Evolutionary conservation across 2,888 invertebrate species (phyloP), one percentile per base, ranked within the genome.

Genomic region (Patella caerulea): DNA sequence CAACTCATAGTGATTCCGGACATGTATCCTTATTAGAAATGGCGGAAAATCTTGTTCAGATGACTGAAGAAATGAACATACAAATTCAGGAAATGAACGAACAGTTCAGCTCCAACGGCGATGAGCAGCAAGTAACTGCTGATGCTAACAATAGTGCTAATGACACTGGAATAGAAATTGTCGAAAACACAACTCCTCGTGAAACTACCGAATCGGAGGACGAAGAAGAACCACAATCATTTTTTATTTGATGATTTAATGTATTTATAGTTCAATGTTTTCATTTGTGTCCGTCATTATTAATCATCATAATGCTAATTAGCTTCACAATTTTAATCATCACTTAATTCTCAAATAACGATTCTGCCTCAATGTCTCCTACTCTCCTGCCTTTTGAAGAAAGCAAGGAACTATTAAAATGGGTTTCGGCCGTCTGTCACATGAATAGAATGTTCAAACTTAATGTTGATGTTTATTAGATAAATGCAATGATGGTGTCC

Each of bases 1-100:
- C 24, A 14, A 12, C 17, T n/a, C 34, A 19, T 12, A 72, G 65
- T 14, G 78, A 75, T 52, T 72, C 78, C 71, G 80, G 80, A 75
- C 80, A 81, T n/a, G 81, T 82, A 19, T 84, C 85, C 3, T 81
- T 86, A 69, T 74, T 86, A 74, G 84, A 87, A 81, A 86, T 87
- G 85, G 84, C 87, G 24, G 86, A 87, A 74, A 86, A 85, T 76
- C 72, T 87, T 70, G 73, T 87, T 65, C 84, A 87, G 76, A 84
- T 87, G 85, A 86, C 86, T 11, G 78, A 82, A 12, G 83, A 85
- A 73, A 84, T 85, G 82, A 84, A 85, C 76, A 78, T 75, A 34
- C 76, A 79, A 70, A 81, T 83, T 17, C 74, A 77, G 71, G 76
- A 72, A 45, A 71, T 75, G 14, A 73, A 81, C 55, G 65, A 65